These are phyloP conservation scores for Macrochelys suwanniensis DNA, from an alignment of 2,797 vertebrate genomes.

Conservation along the genomic window DNA sequence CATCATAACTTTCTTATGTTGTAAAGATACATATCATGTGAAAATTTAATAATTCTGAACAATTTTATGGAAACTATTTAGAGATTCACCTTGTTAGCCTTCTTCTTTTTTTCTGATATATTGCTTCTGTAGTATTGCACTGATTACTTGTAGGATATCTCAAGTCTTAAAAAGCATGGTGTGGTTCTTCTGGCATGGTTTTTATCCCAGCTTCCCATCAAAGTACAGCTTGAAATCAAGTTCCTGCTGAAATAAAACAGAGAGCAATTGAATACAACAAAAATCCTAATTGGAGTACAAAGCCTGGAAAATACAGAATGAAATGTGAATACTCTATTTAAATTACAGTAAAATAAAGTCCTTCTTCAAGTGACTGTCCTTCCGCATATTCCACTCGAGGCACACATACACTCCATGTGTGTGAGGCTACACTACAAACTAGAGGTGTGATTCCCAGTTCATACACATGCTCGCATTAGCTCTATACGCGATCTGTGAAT, in stretches of 20 bases:
- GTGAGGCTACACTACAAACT: too few relatives aligned
- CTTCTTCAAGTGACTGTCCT: too few relatives aligned
- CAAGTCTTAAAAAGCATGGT: neutral
- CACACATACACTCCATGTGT: too few relatives aligned
- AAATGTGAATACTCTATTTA: neutral
- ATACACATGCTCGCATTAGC: too few relatives aligned
- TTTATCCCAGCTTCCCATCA: neutral
- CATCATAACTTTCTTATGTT: neutral
- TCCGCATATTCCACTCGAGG: too few relatives aligned
- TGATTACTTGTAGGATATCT: neutral
- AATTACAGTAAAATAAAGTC: neutral
- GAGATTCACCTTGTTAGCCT: neutral
- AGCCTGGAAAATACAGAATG: neutral
- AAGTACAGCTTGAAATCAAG: neutral
- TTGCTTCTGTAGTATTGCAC: neutral
- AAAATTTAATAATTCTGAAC: neutral
- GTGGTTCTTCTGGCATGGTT: neutral
- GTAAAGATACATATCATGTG: neutral
- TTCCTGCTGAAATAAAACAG: conserved; percentile 12
- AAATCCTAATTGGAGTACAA: neutral
- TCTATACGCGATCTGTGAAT: too few relatives aligned
- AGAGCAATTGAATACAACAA: neutral
- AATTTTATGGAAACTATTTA: neutral
- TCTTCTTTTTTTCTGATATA: neutral
- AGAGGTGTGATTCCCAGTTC: too few relatives aligned